These are phyloP conservation scores for Erinaceus europaeus DNA, from an alignment of 2,113 vertebrate genomes.

Conservation along the genomic window DNA sequence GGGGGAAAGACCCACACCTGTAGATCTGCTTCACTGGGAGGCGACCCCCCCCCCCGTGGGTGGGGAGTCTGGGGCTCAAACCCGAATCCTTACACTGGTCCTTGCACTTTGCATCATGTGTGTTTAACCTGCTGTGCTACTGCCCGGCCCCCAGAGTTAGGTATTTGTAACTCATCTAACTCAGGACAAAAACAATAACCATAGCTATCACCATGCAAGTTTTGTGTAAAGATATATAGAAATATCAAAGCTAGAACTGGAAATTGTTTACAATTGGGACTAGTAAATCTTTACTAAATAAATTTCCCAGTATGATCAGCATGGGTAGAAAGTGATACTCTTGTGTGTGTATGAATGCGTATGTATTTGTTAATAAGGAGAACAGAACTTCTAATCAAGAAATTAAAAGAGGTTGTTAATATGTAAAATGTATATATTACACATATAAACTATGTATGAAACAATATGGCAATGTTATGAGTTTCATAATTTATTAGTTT, in stretches of 20 bases:
- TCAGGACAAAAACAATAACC: not conserved
- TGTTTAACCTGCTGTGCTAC: no score
- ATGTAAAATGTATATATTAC: no score
- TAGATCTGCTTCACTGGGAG: no score
- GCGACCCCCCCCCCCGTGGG: no score
- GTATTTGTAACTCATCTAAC: not conserved
- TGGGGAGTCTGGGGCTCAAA: no score
- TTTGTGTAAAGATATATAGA: not conserved
- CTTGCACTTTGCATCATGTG: no score
- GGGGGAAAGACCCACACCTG: no score
- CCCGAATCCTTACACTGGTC: no score
- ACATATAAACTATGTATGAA: no score
- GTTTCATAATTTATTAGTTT: not conserved
- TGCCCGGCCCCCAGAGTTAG: no score
- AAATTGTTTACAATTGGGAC: slow-evolving; percentile 3
- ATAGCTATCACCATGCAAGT: not conserved
- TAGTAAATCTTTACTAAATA: slow-evolving; percentile 7
- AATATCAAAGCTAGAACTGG: slow-evolving; percentile 6
- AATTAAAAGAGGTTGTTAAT: not conserved
- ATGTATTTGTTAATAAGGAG: not conserved
- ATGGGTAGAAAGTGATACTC: not conserved
- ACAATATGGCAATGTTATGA: not conserved
- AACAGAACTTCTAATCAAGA: slow-evolving; percentile 32
- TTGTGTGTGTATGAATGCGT: not conserved
- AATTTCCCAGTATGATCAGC: slow-evolving; percentile 11